phyloP scores from a whole-genome alignment of 2,113 vertebrate species.

The Pachypanchax playfairii region DNA sequence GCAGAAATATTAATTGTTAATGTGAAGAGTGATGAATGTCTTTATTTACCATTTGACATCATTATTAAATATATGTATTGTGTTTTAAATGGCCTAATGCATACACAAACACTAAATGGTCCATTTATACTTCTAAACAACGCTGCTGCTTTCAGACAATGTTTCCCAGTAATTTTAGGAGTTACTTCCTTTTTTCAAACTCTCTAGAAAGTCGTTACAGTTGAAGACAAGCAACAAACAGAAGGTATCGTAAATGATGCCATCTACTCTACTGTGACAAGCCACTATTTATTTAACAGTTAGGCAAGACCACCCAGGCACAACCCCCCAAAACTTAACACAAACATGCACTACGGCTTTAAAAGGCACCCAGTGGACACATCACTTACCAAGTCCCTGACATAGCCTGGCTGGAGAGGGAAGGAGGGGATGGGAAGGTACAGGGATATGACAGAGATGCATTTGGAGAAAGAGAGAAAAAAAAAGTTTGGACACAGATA shows the following conservation, averaged over 20 bases:
- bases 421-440: conserved; percentile 75
- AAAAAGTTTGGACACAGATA: conserved; percentile 77
- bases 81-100: conserved; percentile 28
- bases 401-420: conserved; percentile 94
- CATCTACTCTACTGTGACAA: conserved; percentile 29
- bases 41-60: no score
- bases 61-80: not conserved
- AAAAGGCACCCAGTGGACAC: conserved; percentile 56
- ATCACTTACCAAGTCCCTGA: conserved; percentile 98
- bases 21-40: no score
- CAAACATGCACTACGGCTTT: conserved; percentile 52
- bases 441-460: conserved; percentile 66
- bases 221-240: conserved; percentile 5
- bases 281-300: conserved; percentile 20
- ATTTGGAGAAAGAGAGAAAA: conserved; percentile 52
- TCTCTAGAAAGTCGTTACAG: conserved; percentile 1
- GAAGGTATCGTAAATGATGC: not conserved
- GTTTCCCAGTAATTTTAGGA: not conserved
- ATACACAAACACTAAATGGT: conserved; percentile 8
- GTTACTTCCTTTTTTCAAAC: conserved; percentile 3
- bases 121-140: conserved; percentile 7
- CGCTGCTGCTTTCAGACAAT: not conserved
- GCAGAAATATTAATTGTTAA: no score
- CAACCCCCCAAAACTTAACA: conserved; percentile 4
- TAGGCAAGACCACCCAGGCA: conserved; percentile 20